Base-by-base conservation (phyloP, 1,140 invertebrate species). In the Anagrus nilaparvatae region DNA sequence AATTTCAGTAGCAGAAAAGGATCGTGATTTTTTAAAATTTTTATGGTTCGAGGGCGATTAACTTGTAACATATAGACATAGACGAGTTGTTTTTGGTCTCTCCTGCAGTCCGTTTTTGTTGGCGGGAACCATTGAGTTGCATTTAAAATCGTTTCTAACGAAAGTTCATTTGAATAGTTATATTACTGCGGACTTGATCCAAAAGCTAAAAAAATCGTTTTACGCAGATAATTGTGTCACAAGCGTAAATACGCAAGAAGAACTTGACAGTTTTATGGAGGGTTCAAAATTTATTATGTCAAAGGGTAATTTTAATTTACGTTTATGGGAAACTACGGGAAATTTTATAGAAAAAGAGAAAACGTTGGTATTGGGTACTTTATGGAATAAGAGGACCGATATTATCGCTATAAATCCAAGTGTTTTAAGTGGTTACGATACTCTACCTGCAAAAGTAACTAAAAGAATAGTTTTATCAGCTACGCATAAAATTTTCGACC, bases 11-110 rank as follows among this genome's bases (percentile, higher is more conserved):
- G 13, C 32, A 25, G 24, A 41, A 27, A 27, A 44, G 0, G 58
- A 69, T 43, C 25, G 60, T 28, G 47, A 60, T 27, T 53, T 47
- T 41, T 20, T 63, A 5, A 31, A 53, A 20, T 62, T 63, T 48
- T 34, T 63, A 6, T 67, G 59, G 59, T 44, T 40, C 33, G 32
- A 24, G 12, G 28, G 31, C n/a, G 44, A 45, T 33, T 42, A 50
- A 19, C 4, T 49, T 12, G 38, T 12, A 29, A 12, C 12, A 10
- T 40, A 30, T 46, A 31, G 38, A n/a, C 44, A 37, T 10, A 46
- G 36, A 19, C 38, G 44, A 2, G 8, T 46, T 10, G 44, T 45
- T 10, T 45, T 45, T 20, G 44, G 44, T 10, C 27, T 50, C 43
- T 54, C 49, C 53, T 60, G 14, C 40, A 43, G 33, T 48, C n/a